Evolutionary conservation across 2,113 vertebrate species (phyloP).

Genomic region (Phylloscopus trochilus): DNA sequence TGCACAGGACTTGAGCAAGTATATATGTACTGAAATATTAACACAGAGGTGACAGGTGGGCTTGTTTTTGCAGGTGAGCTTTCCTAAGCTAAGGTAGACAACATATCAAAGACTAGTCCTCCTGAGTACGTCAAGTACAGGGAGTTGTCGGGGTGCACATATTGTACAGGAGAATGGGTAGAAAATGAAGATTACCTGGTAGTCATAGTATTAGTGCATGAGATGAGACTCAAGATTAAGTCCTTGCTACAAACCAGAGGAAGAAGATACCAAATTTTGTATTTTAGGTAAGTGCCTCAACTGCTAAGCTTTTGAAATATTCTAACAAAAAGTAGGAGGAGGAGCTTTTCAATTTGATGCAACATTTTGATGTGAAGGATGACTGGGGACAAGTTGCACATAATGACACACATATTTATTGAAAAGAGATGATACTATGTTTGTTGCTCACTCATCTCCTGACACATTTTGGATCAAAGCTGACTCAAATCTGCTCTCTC

Average conservation of each 20-base stretch:
- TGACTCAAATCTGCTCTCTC: neutral
- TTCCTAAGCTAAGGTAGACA: neutral
- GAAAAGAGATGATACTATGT: neutral
- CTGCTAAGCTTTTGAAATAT: neutral
- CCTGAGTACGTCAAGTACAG: neutral
- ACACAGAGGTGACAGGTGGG: neutral
- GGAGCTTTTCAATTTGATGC: neutral
- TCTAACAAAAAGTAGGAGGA: neutral
- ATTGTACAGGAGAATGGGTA: neutral
- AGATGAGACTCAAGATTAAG: neutral
- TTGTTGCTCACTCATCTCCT: neutral
- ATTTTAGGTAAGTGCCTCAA: neutral
- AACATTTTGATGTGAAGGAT: neutral
- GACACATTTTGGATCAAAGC: neutral
- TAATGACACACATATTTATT: neutral
- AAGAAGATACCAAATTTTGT: neutral
- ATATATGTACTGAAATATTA: neutral
- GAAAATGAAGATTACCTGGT: neutral
- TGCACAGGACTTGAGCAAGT: neutral
- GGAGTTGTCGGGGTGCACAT: too few species aligned
- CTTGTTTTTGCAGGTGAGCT: neutral
- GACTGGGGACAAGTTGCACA: neutral
- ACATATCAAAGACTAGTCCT: neutral
- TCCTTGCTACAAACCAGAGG: neutral
- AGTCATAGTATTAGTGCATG: neutral